Evolutionary conservation across 1,140 invertebrate species (phyloP).

Genomic region (Euwallacea similis): DNA sequence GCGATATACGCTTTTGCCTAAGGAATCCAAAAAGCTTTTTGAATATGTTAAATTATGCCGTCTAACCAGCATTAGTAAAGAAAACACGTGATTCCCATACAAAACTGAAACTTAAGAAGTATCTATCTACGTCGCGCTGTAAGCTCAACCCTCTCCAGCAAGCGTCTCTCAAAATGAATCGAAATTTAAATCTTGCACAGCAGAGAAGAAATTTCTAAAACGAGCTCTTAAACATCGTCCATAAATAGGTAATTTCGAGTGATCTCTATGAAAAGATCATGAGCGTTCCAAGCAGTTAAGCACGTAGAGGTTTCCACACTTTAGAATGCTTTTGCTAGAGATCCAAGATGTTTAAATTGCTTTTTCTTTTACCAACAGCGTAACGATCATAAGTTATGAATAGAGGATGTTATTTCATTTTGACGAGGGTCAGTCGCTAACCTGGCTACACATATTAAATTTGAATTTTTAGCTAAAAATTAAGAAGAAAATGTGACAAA

Average conservation of each 20-base stretch:
- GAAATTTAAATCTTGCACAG: too few species aligned
- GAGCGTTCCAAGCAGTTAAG: constrained; percentile 25
- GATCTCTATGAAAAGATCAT: constrained; percentile 23
- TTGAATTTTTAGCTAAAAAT: too few species aligned
- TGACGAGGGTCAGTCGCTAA: neutral
- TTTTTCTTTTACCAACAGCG: constrained; percentile 16
- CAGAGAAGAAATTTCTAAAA: constrained; percentile 9
- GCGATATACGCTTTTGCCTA: too few species aligned
- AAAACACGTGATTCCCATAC: too few species aligned
- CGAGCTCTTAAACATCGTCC: constrained; percentile 13
- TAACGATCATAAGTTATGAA: constrained; percentile 15
- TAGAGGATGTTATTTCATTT: constrained; percentile 15
- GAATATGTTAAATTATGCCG: too few species aligned
- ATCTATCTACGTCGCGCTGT: too few species aligned
- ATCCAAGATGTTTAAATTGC: constrained; percentile 20
- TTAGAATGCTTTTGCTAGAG: constrained; percentile 19
- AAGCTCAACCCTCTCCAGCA: neutral
- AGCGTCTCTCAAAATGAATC: too few species aligned
- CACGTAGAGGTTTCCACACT: constrained; percentile 24
- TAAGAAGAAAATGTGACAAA: too few species aligned
- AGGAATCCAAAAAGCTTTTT: too few species aligned
- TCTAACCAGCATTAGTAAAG: too few species aligned
- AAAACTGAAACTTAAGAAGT: too few species aligned
- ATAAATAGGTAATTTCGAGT: constrained; percentile 29
- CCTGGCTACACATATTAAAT: too few species aligned